phyloP scores from a whole-genome alignment of 2,888 invertebrate genomes.

The Catocala nupta region DNA sequence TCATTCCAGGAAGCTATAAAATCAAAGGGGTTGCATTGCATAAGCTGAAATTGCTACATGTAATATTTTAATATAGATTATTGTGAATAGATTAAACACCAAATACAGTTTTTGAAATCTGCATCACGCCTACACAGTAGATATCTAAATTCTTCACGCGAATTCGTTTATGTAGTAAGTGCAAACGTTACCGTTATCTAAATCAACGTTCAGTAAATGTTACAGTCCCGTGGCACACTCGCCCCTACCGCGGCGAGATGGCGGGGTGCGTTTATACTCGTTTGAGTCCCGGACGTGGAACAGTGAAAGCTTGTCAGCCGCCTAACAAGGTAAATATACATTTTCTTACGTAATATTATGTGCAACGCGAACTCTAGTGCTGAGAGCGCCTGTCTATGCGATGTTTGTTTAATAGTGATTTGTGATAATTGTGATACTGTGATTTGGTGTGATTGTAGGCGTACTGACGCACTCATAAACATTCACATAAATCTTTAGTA shows the following conservation, averaged over 20 bases:
- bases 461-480: too few relatives aligned
- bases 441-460: background rate
- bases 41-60: too few relatives aligned
- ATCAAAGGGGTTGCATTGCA: too few relatives aligned
- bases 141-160: too few relatives aligned
- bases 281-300: slow-evolving; percentile 29
- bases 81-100: too few relatives aligned
- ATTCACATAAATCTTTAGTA: too few relatives aligned
- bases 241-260: slow-evolving; percentile 13
- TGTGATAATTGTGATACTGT: background rate
- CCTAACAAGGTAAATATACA: slow-evolving; percentile 50
- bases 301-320: slow-evolving; percentile 57
- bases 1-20: too few relatives aligned
- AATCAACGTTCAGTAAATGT: background rate
- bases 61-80: too few relatives aligned
- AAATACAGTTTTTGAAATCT: too few relatives aligned
- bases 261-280: slow-evolving; percentile 43
- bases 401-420: background rate
- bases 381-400: background rate
- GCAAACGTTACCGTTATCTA: too few relatives aligned
- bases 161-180: too few relatives aligned
- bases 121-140: too few relatives aligned
- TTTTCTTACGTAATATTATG: slow-evolving; percentile 20
- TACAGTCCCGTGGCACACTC: slow-evolving; percentile 26
- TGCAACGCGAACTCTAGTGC: slow-evolving; percentile 31